Base-by-base conservation (phyloP, 2,797 vertebrate genomes). In the Heliangelus exortis region DNA sequence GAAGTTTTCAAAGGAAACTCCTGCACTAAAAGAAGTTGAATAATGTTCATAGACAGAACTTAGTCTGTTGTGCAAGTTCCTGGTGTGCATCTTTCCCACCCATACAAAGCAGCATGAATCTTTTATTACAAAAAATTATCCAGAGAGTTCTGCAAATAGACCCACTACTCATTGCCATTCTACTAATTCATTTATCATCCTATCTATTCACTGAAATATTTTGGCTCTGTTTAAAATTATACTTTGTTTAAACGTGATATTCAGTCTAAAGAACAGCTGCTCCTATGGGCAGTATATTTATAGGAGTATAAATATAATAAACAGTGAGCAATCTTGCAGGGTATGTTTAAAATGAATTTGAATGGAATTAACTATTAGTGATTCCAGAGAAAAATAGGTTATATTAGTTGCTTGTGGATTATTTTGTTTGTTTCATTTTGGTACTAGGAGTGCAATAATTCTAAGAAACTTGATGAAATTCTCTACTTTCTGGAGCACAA, bases 221-320 rank as follows among this genome's bases (percentile, higher is more conserved):
- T n/a, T 31, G 28, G 19, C 29, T 45, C n/a, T 67, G 1, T 81
- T 93, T 61, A 71, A 71, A 63, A 0, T 2, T 28, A 6, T 10
- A 25, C 3, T 84, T 34, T 39, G 4, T 54, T 63, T 33, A 50
- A 90, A 29, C 6, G 6, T 7, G 1, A 12, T n/a, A 28, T 7
- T 7, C 4, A 67, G 7, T 57, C 23, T 61, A 22, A 69, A 73
- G 22, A 55, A 10, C 11, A 84, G 9, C 15, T 47, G 11, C 63
- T 13, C 3, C 9, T 7, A 16, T 29, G 2, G 3, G 4, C 36
- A 36, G 14, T 39, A 23, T 1, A 5, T 59, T 76, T 68, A 11
- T 41, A 43, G 67, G 23, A 25, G 10, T 41, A 6, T 48, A 34
- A 34, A 14, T 17, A 4, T 8, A 62, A 19, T 50, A 53, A 76